Conservation (phyloP, 2,797 vertebrate genomes). For the Loris lydekkerianus region DNA sequence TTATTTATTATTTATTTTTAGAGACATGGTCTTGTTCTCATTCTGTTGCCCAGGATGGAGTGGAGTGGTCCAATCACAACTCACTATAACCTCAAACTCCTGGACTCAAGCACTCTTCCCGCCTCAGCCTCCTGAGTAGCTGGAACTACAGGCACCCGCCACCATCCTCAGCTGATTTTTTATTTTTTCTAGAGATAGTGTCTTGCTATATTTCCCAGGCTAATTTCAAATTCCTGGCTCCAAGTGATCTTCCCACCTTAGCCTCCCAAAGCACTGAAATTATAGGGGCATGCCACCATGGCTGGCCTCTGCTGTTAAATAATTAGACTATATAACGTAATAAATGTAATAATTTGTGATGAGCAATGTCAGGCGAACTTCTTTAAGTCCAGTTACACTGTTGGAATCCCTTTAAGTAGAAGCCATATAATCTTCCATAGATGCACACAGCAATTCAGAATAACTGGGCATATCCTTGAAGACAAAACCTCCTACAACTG, state of each 20-base stretch:
- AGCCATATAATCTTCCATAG: neutral
- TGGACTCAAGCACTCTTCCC: neutral
- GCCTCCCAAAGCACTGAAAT: neutral
- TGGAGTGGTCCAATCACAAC: neutral
- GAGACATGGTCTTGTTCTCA: neutral
- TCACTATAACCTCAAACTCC: neutral
- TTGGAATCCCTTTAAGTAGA: neutral
- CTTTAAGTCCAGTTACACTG: neutral
- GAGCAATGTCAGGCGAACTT: neutral
- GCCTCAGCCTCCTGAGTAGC: neutral
- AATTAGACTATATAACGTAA: neutral
- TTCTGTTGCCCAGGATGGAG: neutral
- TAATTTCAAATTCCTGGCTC: too few relatives aligned
- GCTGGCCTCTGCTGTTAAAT: neutral
- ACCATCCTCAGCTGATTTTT: too few relatives aligned
- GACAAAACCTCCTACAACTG: neutral
- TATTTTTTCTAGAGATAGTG: too few relatives aligned
- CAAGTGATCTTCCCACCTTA: neutral
- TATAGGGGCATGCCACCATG: neutral
- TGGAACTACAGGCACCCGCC: too few relatives aligned
- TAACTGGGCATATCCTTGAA: neutral
- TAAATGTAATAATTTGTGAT: neutral
- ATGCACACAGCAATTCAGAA: neutral
- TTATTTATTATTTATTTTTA: neutral
- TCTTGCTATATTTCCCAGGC: too few relatives aligned